Percentiles rank a stretch among this genome's conserved stretches.
phyloP scores from a whole-genome alignment of 2,113 vertebrate species.

The Tupaia chinensis region DNA sequence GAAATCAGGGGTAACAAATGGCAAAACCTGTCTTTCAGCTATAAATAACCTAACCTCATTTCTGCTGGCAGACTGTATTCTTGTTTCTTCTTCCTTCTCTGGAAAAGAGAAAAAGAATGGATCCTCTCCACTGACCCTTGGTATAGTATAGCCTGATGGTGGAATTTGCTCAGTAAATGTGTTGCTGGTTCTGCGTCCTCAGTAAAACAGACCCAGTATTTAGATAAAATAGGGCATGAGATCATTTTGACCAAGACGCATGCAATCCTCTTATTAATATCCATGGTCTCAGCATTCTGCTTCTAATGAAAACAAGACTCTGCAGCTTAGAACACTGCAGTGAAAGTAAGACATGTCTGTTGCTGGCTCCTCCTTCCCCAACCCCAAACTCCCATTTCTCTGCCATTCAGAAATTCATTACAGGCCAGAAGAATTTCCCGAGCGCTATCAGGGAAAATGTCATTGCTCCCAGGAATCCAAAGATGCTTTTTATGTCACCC shows the following conservation, averaged over 20 bases:
- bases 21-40: background rate
- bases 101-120: constrained; percentile 3
- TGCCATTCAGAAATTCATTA: constrained; percentile 31
- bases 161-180: background rate
- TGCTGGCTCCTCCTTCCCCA: background rate
- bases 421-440: constrained; percentile 51
- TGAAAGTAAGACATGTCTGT: background rate
- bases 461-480: constrained; percentile 39
- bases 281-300: background rate
- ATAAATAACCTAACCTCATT: background rate
- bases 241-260: background rate
- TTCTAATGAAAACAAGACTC: background rate
- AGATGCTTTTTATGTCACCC: constrained; percentile 49
- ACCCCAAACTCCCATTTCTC: background rate
- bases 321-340: background rate
- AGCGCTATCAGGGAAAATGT: constrained; percentile 36
- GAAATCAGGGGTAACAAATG: constrained; percentile 8
- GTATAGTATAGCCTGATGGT: background rate
- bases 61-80: background rate
- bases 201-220: background rate
- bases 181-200: background rate
- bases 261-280: background rate
- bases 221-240: background rate
- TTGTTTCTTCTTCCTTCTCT: background rate
- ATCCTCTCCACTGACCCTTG: background rate